Base-by-base conservation (phyloP, 2,797 vertebrate species). In the Danio aesculapii region DNA sequence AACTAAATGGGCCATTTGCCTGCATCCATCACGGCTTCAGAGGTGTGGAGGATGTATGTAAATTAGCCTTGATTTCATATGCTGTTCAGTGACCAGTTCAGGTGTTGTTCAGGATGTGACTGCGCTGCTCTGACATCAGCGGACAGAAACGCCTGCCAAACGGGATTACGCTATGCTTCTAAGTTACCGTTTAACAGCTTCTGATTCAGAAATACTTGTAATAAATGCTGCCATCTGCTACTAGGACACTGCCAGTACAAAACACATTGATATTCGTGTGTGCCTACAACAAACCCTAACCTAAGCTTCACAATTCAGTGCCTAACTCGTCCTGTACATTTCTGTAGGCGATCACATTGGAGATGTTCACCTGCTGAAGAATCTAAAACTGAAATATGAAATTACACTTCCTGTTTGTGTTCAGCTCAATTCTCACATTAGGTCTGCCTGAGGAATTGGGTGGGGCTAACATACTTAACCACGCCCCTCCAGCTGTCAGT, bases 1-100 rank as follows among this genome's bases (percentile, higher is more conserved):
- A 81, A 83, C 70, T 55, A 68, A 81, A 81, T 75, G 52, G 72
- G 46, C 75, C 61, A 68, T 71, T 83, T 68, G 68, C 61, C 74
- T 64, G 43, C 64, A 81, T 75, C 44, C 70, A 83, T 75, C 78
- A 75, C 21, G 16, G 30, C 50, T 50, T 76, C 79, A 43, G 69
- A n/a, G 53, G 41, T 47, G 52, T 75, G 70, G 59, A 62, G 59
- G 71, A 61, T 52, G 71, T 52, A 46, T 55, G 75, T 62, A 21
- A 77, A 78, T 19, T 46, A 63, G 47, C 68, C 68, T 59, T 55
- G 81, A 76, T 71, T 73, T 66, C 46, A 46, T 81, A 82, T 41
- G n/a, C 73, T 68, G 49, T 50, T 75, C 62, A 44, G 44, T 73
- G 70, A 58, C 52, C 30, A 47, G 77, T 62, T 71, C 30, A 79